Evolutionary conservation across 2,888 invertebrate species (phyloP).

Genomic region (Plebejus melissa): DNA sequence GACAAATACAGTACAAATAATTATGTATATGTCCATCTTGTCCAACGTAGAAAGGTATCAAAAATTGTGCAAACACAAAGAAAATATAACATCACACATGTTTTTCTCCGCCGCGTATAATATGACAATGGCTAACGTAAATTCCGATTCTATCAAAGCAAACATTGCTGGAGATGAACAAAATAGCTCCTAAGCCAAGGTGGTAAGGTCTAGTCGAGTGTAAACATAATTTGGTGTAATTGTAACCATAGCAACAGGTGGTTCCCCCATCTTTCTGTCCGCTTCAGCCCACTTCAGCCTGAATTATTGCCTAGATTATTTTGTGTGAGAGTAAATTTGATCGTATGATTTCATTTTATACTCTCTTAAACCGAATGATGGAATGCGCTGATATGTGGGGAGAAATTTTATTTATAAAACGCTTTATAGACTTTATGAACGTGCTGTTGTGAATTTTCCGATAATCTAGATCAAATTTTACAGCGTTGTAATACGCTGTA

Average conservation of each 20-base stretch:
- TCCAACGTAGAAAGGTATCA: neutral
- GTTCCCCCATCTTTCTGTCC: slow-evolving; percentile 43
- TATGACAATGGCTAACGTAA: slow-evolving; percentile 21
- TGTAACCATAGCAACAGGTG: slow-evolving; percentile 67
- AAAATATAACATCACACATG: slow-evolving; percentile 10
- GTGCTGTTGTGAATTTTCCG: neutral
- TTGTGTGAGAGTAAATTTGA: slow-evolving; percentile 44
- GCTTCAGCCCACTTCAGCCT: slow-evolving; percentile 45
- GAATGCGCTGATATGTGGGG: neutral
- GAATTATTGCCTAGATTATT: slow-evolving; percentile 59
- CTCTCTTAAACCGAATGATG: slow-evolving; percentile 29
- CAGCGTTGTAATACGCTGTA: too few relatives aligned
- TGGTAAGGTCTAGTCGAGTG: slow-evolving; percentile 28
- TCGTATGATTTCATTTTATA: slow-evolving; percentile 38
- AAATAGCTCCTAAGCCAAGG: neutral
- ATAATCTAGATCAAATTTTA: neutral
- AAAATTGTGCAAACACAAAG: slow-evolving; percentile 4
- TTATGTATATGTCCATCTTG: neutral
- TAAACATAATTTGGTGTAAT: slow-evolving; percentile 40
- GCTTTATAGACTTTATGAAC: neutral
- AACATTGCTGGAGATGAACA: neutral
- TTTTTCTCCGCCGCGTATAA: slow-evolving; percentile 10
- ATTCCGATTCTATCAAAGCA: slow-evolving; percentile 2
- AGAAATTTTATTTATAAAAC: neutral
- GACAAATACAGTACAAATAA: too few relatives aligned